Base-by-base conservation (phyloP, 2,113 vertebrate genomes). In the Suncus etruscus region DNA sequence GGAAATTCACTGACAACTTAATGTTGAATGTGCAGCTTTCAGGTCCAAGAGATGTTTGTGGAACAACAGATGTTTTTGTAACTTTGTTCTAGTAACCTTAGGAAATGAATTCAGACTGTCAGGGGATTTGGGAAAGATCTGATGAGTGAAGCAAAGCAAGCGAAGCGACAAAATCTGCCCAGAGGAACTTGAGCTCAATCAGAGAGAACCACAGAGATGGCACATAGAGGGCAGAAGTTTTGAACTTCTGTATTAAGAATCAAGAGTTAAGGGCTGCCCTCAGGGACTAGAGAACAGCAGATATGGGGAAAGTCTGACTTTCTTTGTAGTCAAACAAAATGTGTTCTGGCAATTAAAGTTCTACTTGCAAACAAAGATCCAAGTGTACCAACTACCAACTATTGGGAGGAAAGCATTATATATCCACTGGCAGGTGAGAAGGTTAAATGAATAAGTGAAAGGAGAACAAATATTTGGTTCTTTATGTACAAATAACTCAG, bases 401-500 rank as follows among this genome's bases (percentile, higher is more conserved):
- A 31, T 87, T 91, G 15, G 50, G 32, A 78, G 31, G 31, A 72
- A 76, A 54, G 58, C 31, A 31, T 45, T 54, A 25, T 14, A 3
- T 63, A 48, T 54, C 76, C 15, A 22, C 39, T 66, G 3, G 48
- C 29, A 31, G 51, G 74, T 27, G 29, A 91, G 93, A 87, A 78
- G 50, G 48, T 31, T 39, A 66, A 79, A 80, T 51, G 86, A 72
- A 47, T 18, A 18, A 68, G 75, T 77, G 39, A 31, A 47, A 24
- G n/a, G 15, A 75, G 69, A 81, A 20, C 14, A 68, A 91, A 87
- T 74, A 92, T 83, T 89, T 90, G 73, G 27, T 18, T 89, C 7
- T 29, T 69, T 83, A 39, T 5, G 8, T 83, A 68, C 47, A 83
- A 80, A 83, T 75, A 86, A 39, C 32, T 47, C 9, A 3, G 45